These are phyloP conservation scores for Todiramphus saurophagus DNA, from an alignment of 2,113 vertebrate genomes.

Conservation along the genomic window DNA sequence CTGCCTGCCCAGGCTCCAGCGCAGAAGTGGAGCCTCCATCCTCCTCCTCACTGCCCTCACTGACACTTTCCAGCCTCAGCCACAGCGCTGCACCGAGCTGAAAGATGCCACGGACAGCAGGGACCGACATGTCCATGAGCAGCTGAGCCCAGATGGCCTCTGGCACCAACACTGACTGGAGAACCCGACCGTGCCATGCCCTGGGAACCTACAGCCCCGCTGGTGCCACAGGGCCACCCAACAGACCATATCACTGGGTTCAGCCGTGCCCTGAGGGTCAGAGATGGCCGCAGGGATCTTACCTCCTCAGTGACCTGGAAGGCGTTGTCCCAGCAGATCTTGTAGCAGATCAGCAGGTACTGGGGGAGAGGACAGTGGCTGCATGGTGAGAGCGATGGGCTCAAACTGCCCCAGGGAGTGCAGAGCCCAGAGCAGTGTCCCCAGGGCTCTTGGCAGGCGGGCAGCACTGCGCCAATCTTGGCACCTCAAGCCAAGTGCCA, in stretches of 20 bases:
- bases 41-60: neutral
- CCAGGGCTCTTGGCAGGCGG: neutral
- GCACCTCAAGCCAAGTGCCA: neutral
- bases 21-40: rapidly evolving
- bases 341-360: constrained; percentile 46
- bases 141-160: rapidly evolving
- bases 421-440: neutral
- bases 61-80: neutral
- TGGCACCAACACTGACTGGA: rapidly evolving
- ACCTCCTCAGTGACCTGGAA: neutral
- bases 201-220: neutral
- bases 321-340: neutral
- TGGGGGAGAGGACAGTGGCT: neutral
- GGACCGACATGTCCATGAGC: rapidly evolving
- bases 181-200: rapidly evolving
- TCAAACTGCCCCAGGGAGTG: rapidly evolving
- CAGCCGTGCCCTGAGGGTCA: rapidly evolving
- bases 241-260: rapidly evolving
- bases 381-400: rapidly evolving
- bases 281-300: neutral
- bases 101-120: neutral
- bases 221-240: neutral
- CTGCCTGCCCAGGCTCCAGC: neutral
- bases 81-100: neutral
- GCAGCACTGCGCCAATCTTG: neutral